Percentiles rank a stretch among this genome's conserved stretches.
phyloP scores from a whole-genome alignment of 2,797 vertebrate genomes.

The Syngnathus acus region DNA sequence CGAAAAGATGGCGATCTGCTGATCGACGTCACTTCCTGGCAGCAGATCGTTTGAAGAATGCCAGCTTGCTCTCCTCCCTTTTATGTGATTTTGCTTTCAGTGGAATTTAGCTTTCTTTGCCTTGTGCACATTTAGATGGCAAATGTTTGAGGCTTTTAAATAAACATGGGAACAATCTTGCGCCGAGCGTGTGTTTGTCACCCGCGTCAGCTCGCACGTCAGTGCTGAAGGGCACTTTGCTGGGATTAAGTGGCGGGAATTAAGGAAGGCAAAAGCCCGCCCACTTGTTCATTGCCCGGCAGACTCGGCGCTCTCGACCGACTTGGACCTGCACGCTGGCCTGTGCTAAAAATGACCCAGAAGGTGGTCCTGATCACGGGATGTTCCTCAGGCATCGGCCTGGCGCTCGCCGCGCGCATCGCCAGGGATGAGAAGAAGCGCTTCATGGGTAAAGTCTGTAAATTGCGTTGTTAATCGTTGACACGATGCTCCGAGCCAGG shows the following conservation, averaged over 20 bases:
- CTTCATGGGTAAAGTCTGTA: conserved; percentile 75
- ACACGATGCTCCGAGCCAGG: neutral
- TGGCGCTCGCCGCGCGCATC: conserved; percentile 74
- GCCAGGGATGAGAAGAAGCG: conserved; percentile 82
- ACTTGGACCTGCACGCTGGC: neutral
- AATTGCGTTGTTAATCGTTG: no score
- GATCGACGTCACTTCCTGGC: neutral
- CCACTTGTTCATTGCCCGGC: neutral
- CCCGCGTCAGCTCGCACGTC: neutral
- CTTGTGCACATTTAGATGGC: neutral
- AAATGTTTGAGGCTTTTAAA: neutral
- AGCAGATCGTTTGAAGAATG: neutral
- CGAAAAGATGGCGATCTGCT: no score
- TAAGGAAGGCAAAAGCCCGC: conserved; percentile 7
- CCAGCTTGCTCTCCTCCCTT: no score
- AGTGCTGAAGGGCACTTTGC: conserved; percentile 68
- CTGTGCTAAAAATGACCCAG: conserved; percentile 62
- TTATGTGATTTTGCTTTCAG: neutral
- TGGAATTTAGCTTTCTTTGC: neutral
- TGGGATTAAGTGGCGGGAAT: conserved; percentile 53
- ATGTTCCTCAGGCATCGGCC: conserved; percentile 83
- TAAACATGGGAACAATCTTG: neutral
- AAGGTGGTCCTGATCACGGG: conserved; percentile 83
- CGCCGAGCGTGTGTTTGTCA: neutral
- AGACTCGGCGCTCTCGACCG: neutral